A percentile compares a stretch with the other conserved stretches of the same genome.
Evolutionary conservation across 2,888 invertebrate genomes (phyloP).

Genomic region (Muscina levida): DNA sequence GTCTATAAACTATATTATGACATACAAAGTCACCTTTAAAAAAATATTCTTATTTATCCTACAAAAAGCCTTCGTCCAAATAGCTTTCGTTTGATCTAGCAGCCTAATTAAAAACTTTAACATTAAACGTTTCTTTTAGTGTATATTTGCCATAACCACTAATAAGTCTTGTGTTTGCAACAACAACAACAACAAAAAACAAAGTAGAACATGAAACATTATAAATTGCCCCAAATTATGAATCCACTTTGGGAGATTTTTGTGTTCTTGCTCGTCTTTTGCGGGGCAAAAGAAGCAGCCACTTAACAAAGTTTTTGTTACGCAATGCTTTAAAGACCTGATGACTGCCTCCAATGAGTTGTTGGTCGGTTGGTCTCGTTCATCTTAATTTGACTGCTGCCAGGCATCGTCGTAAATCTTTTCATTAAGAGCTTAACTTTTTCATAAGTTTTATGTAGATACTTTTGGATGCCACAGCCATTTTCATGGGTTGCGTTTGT

Average conservation of each 20-base stretch:
- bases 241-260: neutral
- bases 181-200: too few relatives aligned
- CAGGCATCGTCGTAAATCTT: constrained; percentile 78
- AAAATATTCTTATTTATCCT: too few relatives aligned
- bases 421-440: constrained; percentile 79
- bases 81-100: too few relatives aligned
- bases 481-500: constrained; percentile 71
- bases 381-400: constrained; percentile 64
- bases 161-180: neutral
- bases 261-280: neutral
- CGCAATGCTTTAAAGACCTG: constrained; percentile 39
- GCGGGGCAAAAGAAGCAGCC: constrained; percentile 38
- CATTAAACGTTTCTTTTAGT: too few relatives aligned
- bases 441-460: constrained; percentile 73
- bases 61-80: too few relatives aligned
- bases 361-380: neutral
- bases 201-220: constrained; percentile 18
- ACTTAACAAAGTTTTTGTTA: constrained; percentile 45
- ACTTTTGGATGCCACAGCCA: constrained; percentile 65
- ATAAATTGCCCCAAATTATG: constrained; percentile 25
- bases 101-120: too few relatives aligned
- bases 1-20: too few relatives aligned
- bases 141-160: neutral
- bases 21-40: too few relatives aligned
- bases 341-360: neutral